Base-by-base conservation (phyloP, 1,140 invertebrate species). In the Papilio xuthus region DNA sequence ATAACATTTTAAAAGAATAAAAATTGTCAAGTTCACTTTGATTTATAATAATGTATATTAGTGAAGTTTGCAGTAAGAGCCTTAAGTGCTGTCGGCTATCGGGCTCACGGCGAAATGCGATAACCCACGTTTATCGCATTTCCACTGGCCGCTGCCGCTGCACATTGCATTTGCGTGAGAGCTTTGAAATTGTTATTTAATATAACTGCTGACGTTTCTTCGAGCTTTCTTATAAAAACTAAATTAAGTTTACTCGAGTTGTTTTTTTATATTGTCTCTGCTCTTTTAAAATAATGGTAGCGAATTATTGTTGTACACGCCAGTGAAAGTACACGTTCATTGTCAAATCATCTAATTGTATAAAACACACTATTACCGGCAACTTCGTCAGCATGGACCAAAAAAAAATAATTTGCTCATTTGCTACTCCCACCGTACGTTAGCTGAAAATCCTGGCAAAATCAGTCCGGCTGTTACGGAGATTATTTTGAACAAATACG, bases 181-280 rank as follows among this genome's bases (percentile, higher is more conserved):
- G 60, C 60, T 67, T 67, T 67, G 60, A 67, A 67, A 67, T 67
- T 67, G 60, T 67, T 67, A 67, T 67, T 67, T 67, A 67, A 67
- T 67, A 67, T 67, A 67, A 67, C 60, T 67, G 60, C 60, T 67
- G 60, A 67, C 60, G 60, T 67, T 32, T 67, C 26, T 67, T 67
- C 1, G 56, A 67, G 60, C 60, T 67, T 67, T 67, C 26, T 67
- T 28, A 67, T 67, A 67, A 28, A 63, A 67, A 28, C 12, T 28
- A 67, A 28, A 67, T 67, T 67, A 67, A 67, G 10, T 67, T 28
- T 67, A 15, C n/a, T 53, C 4, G 20, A 53, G 50, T 53, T 20
- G n/a, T 53, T 6, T 6, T 47, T 47, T 6, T 47, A 13, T 47
- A 18, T 37, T 37, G 32, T 37, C 32, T 37, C 32, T 37, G 32